Conservation (phyloP, 2,888 invertebrate genomes). For the Euzophera pinguis region DNA sequence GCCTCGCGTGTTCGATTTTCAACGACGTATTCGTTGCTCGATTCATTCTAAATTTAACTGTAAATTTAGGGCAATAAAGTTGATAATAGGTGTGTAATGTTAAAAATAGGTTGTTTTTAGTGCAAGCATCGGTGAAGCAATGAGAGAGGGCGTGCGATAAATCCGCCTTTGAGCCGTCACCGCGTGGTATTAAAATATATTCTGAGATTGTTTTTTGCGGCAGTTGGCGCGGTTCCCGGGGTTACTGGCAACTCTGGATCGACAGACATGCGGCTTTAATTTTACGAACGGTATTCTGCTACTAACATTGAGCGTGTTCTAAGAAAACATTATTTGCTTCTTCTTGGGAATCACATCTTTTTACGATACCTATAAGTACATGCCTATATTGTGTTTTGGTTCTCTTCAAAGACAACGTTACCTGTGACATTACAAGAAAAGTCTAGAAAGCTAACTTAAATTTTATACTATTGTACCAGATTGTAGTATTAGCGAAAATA, state of each 20-base stretch:
- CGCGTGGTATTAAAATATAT: slow-evolving; percentile 76
- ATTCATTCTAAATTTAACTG: slow-evolving; percentile 46
- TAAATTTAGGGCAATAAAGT: slow-evolving; percentile 43
- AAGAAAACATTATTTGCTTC: background rate
- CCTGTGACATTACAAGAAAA: no score
- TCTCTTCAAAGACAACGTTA: no score
- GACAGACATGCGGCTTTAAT: slow-evolving; percentile 47
- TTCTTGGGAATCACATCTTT: background rate
- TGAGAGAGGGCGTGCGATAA: slow-evolving; percentile 80
- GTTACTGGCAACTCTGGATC: slow-evolving; percentile 28
- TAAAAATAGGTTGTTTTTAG: slow-evolving; percentile 60
- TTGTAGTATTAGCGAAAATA: no score
- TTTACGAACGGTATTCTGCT: slow-evolving; percentile 16
- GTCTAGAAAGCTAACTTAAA: no score
- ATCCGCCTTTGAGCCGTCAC: slow-evolving; percentile 78
- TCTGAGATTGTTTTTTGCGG: slow-evolving; percentile 69
- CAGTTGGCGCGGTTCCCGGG: slow-evolving; percentile 45
- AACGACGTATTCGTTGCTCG: slow-evolving; percentile 53
- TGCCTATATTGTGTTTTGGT: no score
- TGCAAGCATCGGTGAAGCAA: slow-evolving; percentile 63
- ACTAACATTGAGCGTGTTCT: background rate
- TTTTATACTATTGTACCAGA: no score
- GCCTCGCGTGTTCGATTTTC: slow-evolving; percentile 55
- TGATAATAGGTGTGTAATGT: slow-evolving; percentile 33
- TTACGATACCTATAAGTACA: no score